Percentiles rank a stretch among this genome's conserved stretches.
Evolutionary conservation across 2,888 invertebrate genomes (phyloP).

Genomic region (Sesia bembeciformis): DNA sequence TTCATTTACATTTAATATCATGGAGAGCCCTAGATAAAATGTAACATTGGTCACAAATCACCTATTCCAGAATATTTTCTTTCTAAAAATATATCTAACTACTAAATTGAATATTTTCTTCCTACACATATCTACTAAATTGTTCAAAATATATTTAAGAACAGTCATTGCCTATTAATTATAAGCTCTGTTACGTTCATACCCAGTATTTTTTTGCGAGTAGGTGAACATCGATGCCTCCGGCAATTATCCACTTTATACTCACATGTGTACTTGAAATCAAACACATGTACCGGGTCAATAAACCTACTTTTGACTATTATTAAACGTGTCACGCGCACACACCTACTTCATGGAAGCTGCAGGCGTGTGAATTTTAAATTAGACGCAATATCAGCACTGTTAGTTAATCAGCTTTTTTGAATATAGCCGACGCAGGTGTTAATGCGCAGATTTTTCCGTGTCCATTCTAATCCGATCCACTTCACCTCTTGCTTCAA

Average conservation of each 20-base stretch:
- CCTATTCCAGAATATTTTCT: no score
- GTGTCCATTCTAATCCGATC: neutral
- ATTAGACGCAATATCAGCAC: slow-evolving; percentile 2
- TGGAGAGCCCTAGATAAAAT: no score
- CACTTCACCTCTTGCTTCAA: neutral
- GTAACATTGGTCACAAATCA: no score
- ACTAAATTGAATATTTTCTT: no score
- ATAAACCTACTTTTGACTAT: slow-evolving; percentile 7
- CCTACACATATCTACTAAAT: no score
- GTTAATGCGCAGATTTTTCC: neutral
- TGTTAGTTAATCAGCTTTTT: neutral
- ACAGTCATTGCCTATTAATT: no score
- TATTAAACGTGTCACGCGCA: slow-evolving; percentile 18
- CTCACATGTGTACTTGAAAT: neutral
- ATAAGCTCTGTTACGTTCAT: no score
- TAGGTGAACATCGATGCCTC: neutral
- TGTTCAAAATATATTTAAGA: no score
- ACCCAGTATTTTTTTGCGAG: neutral
- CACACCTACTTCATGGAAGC: slow-evolving; percentile 5
- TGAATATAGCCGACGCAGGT: neutral
- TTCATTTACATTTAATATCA: no score
- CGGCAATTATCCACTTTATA: neutral
- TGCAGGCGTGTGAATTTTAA: slow-evolving; percentile 12
- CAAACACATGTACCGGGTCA: slow-evolving; percentile 11
- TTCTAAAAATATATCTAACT: no score